Conservation (phyloP, 2,113 vertebrate genomes). For the Nyctibius bracteatus region DNA sequence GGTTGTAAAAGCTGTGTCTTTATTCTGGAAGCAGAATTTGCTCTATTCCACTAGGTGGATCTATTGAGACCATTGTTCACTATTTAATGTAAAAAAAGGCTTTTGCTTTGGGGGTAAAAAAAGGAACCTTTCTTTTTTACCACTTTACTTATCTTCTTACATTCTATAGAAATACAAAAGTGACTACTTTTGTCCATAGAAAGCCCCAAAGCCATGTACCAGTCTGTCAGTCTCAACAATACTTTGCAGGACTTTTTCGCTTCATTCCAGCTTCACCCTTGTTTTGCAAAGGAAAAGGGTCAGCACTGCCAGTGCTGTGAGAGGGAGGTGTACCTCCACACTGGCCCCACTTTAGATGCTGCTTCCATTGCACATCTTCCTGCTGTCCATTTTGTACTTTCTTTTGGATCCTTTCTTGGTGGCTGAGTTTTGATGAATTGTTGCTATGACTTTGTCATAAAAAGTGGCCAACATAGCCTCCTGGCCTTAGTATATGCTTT, state of each 20-base stretch:
- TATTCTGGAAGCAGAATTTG: constrained; percentile 46
- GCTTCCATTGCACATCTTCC: not conserved
- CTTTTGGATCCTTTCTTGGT: not conserved
- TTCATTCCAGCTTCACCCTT: not conserved
- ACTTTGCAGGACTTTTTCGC: not conserved
- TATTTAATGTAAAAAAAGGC: not conserved
- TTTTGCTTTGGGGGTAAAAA: not conserved
- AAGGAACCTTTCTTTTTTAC: not conserved
- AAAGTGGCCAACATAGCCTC: not conserved
- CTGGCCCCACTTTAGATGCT: not conserved
- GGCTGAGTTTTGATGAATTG: not conserved
- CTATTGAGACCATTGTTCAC: constrained; percentile 42
- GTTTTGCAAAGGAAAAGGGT: not conserved
- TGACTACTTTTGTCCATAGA: not conserved
- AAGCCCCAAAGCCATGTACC: not conserved
- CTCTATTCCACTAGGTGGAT: constrained; percentile 48
- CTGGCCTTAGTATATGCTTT: not conserved
- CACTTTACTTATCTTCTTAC: not conserved
- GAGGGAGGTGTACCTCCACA: not conserved
- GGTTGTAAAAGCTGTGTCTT: constrained; percentile 14
- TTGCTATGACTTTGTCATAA: not conserved
- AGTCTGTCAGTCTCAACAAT: not conserved
- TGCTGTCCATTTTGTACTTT: not conserved
- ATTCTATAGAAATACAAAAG: not conserved
- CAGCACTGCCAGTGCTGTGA: not conserved